Evolutionary conservation across 2,113 vertebrate species (phyloP).

Genomic region (Lepidothrix coronata): DNA sequence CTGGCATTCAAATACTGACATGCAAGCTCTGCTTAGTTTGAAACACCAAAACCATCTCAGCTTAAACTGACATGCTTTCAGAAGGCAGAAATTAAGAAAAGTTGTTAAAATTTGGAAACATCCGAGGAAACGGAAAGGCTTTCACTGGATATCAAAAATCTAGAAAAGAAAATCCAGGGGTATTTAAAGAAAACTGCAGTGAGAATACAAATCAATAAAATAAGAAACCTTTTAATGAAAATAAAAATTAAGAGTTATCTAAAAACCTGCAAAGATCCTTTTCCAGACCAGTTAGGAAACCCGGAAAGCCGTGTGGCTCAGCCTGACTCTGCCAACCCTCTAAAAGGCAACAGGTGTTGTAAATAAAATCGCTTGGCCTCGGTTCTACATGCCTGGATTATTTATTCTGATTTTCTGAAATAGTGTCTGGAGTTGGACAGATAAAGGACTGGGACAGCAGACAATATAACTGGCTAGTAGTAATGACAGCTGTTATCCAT

Average conservation of each 20-base stretch:
- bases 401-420: slow-evolving; percentile 53
- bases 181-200: neutral
- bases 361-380: neutral
- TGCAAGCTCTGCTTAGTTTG: neutral
- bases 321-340: neutral
- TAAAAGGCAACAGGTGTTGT: slow-evolving; percentile 29
- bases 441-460: slow-evolving; percentile 21
- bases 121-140: neutral
- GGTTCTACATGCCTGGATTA: slow-evolving; percentile 8
- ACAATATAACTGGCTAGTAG: neutral
- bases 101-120: neutral
- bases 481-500: slow-evolving; percentile 40
- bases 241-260: neutral
- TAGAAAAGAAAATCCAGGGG: neutral
- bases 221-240: neutral
- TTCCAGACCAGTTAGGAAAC: neutral
- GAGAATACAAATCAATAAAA: neutral
- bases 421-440: slow-evolving; percentile 34
- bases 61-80: neutral
- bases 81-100: neutral
- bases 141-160: neutral
- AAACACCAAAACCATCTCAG: neutral
- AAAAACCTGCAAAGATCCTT: neutral
- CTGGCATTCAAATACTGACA: neutral
- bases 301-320: neutral